Base-by-base conservation (phyloP, 2,888 invertebrate genomes). In the Caenorhabditis sp. region DNA sequence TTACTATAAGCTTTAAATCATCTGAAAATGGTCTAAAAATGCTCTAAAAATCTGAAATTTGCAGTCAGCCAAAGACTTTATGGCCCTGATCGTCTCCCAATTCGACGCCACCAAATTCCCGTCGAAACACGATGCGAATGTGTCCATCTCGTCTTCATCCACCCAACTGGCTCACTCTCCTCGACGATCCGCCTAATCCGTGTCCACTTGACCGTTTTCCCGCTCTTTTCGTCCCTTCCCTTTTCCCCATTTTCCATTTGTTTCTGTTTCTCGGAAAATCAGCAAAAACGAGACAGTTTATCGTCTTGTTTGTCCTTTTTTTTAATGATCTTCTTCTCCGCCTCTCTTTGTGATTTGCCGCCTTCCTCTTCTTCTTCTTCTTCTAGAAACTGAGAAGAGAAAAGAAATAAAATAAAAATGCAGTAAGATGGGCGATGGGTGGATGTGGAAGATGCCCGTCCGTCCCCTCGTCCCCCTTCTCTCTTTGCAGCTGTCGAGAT, bases 11-110 rank as follows among this genome's bases (percentile, higher is more conserved):
- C n/a, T n/a, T n/a, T n/a, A n/a, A n/a, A n/a, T n/a, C n/a, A n/a
- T n/a, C n/a, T n/a, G n/a, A n/a, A n/a, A n/a, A n/a, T n/a, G n/a
- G n/a, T n/a, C n/a, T n/a, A n/a, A n/a, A n/a, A n/a, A n/a, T n/a
- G n/a, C n/a, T n/a, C n/a, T n/a, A n/a, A 44, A 15, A 44, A n/a
- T 44, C 44, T 44, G 13, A 13, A 8, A 44, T 60, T 71, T 71
- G 20, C 71, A 71, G 67, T 60, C 65, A n/a, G 11, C 65, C 26
- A 74, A 74, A 13, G 67, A 74, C 24, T 74, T 67, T 44, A 50
- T 74, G 44, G 28, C 74, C 0, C 53, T 74, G 35, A 58, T 74
- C 51, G 74, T 74, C 22, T 74, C 74, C 5, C 60, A 67, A 44
- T 74, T 74, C 60, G 51, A 74, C 20, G 26, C 74, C 26, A 40